Conservation (phyloP, 2,113 vertebrate genomes). For the Thamnaconus septentrionalis region DNA sequence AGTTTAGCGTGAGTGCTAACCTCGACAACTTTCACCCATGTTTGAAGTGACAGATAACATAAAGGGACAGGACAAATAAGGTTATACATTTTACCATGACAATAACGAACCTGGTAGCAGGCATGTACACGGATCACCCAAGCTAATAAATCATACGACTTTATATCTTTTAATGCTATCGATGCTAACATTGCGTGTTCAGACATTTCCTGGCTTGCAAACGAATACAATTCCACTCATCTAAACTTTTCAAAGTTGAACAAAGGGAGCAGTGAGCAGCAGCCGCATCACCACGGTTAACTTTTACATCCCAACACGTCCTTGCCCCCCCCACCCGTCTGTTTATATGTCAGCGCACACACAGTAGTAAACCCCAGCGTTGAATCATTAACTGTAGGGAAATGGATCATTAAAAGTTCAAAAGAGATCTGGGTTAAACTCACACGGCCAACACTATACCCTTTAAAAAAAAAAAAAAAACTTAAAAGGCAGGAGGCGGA, state of each 20-base stretch:
- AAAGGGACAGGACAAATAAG: too few relatives aligned
- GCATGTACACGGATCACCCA: too few relatives aligned
- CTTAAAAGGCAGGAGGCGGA: conserved; percentile 71
- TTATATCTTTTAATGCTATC: too few relatives aligned
- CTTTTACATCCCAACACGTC: conserved; percentile 32
- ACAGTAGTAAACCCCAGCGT: conserved; percentile 69
- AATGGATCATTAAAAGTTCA: conserved; percentile 83
- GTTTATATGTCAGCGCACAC: conserved; percentile 70
- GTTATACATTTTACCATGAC: too few relatives aligned
- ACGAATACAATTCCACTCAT: too few relatives aligned
- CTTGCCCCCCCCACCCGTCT: conserved; percentile 32
- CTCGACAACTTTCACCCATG: neutral
- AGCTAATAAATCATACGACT: too few relatives aligned
- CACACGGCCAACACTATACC: conserved; percentile 76
- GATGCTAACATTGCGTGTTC: too few relatives aligned
- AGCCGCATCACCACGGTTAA: conserved; percentile 36
- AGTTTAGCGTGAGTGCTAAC: neutral
- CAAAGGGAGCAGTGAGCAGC: conserved; percentile 6
- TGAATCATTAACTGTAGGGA: conserved; percentile 80
- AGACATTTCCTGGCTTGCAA: too few relatives aligned
- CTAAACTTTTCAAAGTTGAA: neutral
- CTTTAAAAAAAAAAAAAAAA: conserved; percentile 61
- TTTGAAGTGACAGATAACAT: too few relatives aligned
- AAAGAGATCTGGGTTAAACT: conserved; percentile 78
- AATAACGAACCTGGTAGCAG: too few relatives aligned